Base-by-base conservation (phyloP, 2,797 vertebrate species). In the Spinus pinus region DNA sequence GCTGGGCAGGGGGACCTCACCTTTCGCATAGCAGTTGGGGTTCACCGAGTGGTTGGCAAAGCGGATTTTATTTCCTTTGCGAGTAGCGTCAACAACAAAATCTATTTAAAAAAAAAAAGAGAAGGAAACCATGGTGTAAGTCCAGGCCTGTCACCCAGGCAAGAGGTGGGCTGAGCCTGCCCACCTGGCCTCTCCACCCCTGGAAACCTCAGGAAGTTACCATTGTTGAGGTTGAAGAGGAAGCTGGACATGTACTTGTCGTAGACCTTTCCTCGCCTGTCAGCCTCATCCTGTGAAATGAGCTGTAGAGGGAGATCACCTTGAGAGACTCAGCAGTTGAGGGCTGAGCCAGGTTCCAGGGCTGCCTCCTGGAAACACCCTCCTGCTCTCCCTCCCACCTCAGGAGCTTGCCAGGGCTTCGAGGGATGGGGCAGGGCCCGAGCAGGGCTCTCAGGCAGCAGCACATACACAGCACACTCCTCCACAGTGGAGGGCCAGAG, bases 241-340 rank as follows among this genome's bases (percentile, higher is more conserved):
- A 99, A 99, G 97, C 99, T 99, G 89, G 99, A 99, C 99, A 99
- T 99, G 96, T 99, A 99, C 96, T 99, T 99, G 98, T 99, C 99
- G 16, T 99, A 99, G 97, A 99, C 99, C 95, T 99, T 99, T 70
- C 99, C 99, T 23, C 99, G 98, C 12, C 99, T 98, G 97, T 99
- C 99, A 6, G 99, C 99, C 95, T 99, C 99, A 12, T 99, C 99
- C 95, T 99, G 99, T 16, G 99, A 99, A 96, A 99, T 99, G 62
- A 99, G 98, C 99, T 99, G 96, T 47, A 96, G 50, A 94, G 65
- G 91, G 9, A 94, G 70, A 92, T 27, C 6, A 24, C 30, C 30
- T 47, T 87, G 92, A 82, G 64, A 71, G 50, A 72, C 5, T 20
- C 37, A 2, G 27, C 1, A 12, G 42, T 41, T 6, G 6, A 77